Conservation (phyloP, 2,113 vertebrate genomes). For the Misgurnus mizolepis region DNA sequence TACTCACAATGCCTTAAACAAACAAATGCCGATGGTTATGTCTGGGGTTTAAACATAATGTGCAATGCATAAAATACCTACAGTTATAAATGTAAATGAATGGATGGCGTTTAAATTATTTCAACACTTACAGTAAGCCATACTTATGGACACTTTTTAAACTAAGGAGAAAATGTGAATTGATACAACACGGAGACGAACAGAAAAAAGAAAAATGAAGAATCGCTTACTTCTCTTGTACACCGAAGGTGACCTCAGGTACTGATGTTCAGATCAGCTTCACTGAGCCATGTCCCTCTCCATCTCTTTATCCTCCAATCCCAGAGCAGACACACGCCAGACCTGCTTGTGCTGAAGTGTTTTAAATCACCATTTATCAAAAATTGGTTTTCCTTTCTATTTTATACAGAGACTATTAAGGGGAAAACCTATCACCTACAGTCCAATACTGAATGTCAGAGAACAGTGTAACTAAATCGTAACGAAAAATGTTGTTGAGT, state of each 20-base stretch:
- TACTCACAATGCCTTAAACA: too few relatives aligned
- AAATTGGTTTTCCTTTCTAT: not conserved
- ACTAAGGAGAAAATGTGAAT: too few relatives aligned
- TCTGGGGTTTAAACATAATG: too few relatives aligned
- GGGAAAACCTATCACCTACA: slow-evolving; percentile 19
- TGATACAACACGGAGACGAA: too few relatives aligned
- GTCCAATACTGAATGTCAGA: not conserved
- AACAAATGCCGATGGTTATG: too few relatives aligned
- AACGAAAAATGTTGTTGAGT: not conserved
- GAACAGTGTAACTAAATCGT: not conserved
- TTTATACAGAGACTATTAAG: slow-evolving; percentile 18
- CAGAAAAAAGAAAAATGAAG: too few relatives aligned
- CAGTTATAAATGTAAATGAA: too few relatives aligned
- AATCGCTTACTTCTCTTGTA: not conserved
- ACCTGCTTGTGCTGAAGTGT: not conserved
- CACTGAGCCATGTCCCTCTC: slow-evolving; percentile 34
- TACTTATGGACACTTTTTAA: too few relatives aligned
- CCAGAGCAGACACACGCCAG: not conserved
- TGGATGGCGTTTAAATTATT: too few relatives aligned
- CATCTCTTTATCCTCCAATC: slow-evolving; percentile 19
- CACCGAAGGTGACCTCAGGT: slow-evolving; percentile 30
- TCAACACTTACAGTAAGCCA: too few relatives aligned
- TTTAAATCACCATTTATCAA: slow-evolving; percentile 41
- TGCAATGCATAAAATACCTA: too few relatives aligned
- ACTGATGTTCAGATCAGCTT: not conserved